Percentiles rank a stretch among this genome's conserved stretches.
phyloP scores from a whole-genome alignment of 2,888 invertebrate genomes.

The Chydorus sphaericus region DNA sequence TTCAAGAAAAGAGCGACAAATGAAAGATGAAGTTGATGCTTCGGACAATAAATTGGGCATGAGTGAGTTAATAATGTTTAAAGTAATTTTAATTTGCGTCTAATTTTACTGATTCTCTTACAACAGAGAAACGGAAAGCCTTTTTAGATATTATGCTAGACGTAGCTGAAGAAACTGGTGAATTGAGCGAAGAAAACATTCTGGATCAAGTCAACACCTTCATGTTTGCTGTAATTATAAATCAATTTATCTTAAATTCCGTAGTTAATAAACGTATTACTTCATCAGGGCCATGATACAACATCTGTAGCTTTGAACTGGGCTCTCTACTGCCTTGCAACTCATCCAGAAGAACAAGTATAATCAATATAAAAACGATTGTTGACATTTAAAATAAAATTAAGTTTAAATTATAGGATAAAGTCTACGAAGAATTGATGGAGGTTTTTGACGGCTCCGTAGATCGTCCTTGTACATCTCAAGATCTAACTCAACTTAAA shows the following conservation, averaged over 20 bases:
- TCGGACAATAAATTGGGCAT: too few species aligned
- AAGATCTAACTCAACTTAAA: slow-evolving; percentile 73
- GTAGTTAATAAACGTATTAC: not conserved
- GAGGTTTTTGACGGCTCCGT: slow-evolving; percentile 58
- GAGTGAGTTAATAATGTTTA: not conserved
- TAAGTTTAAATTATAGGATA: slow-evolving; percentile 30
- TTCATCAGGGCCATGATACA: slow-evolving; percentile 40
- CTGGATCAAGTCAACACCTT: slow-evolving; percentile 31
- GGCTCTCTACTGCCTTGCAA: slow-evolving; percentile 37
- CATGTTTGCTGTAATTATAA: slow-evolving; percentile 19
- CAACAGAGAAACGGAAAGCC: slow-evolving; percentile 25
- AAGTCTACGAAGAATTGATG: slow-evolving; percentile 55
- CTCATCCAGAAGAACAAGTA: slow-evolving; percentile 34
- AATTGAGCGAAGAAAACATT: slow-evolving; percentile 25
- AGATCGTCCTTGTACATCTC: slow-evolving; percentile 60
- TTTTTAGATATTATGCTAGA: slow-evolving; percentile 29
- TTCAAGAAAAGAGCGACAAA: too few species aligned
- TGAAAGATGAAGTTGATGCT: too few species aligned
- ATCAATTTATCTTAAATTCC: too few species aligned
- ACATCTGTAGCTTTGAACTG: slow-evolving; percentile 39
- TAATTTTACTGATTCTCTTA: too few species aligned
- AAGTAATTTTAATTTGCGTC: not conserved
- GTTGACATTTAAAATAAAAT: not conserved
- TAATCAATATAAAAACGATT: slow-evolving; percentile 13
- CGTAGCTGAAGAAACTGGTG: slow-evolving; percentile 21